phyloP scores from a whole-genome alignment of 2,797 vertebrate genomes.

The Spatula versicolor region DNA sequence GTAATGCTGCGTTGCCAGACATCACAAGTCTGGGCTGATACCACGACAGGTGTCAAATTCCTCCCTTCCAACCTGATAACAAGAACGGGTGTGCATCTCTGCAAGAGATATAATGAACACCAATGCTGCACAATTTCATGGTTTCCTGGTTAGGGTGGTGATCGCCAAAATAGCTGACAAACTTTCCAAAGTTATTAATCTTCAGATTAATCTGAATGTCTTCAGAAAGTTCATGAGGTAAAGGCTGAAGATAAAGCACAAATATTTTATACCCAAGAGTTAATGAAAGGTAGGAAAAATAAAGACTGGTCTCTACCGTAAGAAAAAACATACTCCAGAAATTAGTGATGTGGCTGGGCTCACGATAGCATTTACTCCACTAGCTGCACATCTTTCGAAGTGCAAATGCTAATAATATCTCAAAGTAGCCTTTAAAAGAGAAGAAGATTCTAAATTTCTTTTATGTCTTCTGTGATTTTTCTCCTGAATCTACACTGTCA shows the following conservation, averaged over 20 bases:
- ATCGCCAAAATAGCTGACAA: neutral
- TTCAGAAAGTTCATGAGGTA: neutral
- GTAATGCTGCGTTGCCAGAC: neutral
- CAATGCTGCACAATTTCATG: neutral
- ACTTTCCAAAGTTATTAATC: neutral
- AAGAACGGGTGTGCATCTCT: neutral
- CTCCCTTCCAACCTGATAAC: neutral
- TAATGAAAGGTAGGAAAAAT: neutral
- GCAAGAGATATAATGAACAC: neutral
- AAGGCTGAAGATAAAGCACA: neutral
- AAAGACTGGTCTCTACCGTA: neutral
- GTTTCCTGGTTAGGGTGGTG: neutral
- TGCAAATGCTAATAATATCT: neutral
- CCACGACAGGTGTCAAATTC: neutral
- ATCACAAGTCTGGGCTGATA: neutral
- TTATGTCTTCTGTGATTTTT: neutral
- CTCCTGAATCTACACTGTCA: neutral
- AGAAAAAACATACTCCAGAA: slow-evolving; percentile 1
- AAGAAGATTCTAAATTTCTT: neutral
- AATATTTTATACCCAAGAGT: neutral
- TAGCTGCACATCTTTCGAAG: neutral
- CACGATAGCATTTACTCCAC: neutral
- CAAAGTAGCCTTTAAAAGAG: neutral
- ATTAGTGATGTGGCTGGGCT: neutral
- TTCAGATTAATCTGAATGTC: neutral